A percentile compares a stretch with the other conserved stretches of the same genome.
Conservation (phyloP, 1,140 invertebrate genomes). For the Drosophila lacteicornis region DNA sequence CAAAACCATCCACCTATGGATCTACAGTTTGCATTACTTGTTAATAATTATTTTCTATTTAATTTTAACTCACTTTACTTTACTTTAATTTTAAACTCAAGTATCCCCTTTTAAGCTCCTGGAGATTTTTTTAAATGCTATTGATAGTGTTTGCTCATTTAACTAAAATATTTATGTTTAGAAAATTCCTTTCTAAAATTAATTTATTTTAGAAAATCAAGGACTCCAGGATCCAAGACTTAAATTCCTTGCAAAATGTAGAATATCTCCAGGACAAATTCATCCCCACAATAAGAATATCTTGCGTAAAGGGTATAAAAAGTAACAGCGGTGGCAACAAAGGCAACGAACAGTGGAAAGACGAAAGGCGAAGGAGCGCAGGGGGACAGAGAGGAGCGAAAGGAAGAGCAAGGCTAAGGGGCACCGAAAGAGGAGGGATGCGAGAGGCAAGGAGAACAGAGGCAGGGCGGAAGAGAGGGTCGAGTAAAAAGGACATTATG, state of each 20-base stretch:
- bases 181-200: neutral
- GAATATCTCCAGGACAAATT: neutral
- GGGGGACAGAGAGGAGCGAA: slow-evolving; percentile 14
- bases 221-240: too few relatives aligned
- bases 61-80: too few relatives aligned
- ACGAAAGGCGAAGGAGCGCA: slow-evolving; percentile 26
- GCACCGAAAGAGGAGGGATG: slow-evolving; percentile 10
- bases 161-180: neutral
- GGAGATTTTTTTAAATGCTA: too few relatives aligned
- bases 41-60: too few relatives aligned
- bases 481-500: slow-evolving; percentile 81
- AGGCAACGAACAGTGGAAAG: slow-evolving; percentile 25
- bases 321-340: slow-evolving; percentile 36
- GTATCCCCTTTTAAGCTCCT: too few relatives aligned
- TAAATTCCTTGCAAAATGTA: too few relatives aligned
- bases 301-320: slow-evolving; percentile 10
- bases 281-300: neutral
- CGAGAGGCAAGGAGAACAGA: neutral
- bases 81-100: too few relatives aligned
- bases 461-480: slow-evolving; percentile 21
- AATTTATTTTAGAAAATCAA: too few relatives aligned
- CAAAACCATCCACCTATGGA: too few relatives aligned
- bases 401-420: slow-evolving; percentile 38
- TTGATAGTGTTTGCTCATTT: too few relatives aligned
- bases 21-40: too few relatives aligned